Percentiles rank a stretch among this genome's conserved stretches.
These are phyloP conservation scores for Polia nebulosa DNA, from an alignment of 2,888 invertebrate species.

Conservation along the genomic window DNA sequence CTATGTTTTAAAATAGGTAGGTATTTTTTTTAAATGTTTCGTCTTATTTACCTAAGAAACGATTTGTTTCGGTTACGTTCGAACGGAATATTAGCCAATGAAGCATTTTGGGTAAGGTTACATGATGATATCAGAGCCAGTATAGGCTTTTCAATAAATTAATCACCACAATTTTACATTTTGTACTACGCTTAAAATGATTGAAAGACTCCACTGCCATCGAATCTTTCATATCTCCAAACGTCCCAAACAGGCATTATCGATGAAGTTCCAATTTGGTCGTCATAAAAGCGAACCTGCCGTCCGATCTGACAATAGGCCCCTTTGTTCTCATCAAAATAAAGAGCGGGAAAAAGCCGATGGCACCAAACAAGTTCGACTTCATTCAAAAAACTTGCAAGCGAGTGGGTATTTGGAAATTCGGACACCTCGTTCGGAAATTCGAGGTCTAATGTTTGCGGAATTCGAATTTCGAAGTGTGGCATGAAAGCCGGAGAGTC, in stretches of 20 bases:
- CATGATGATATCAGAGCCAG: too few relatives aligned
- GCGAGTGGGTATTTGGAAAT: conserved; percentile 52
- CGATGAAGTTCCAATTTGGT: conserved; percentile 46
- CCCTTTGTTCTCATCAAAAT: conserved; percentile 55
- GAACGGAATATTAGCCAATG: too few relatives aligned
- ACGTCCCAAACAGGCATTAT: conserved; percentile 30
- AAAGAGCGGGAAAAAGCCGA: conserved; percentile 47
- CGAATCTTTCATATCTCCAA: conserved; percentile 28
- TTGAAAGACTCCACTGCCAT: conserved; percentile 5
- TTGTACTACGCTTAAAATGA: neutral
- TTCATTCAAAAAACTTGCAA: conserved; percentile 41
- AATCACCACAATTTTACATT: neutral
- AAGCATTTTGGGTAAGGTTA: too few relatives aligned
- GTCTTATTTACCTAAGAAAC: too few relatives aligned
- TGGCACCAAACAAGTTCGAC: conserved; percentile 39
- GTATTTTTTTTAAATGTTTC: too few relatives aligned
- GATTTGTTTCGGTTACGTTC: too few relatives aligned
- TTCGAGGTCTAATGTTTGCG: conserved; percentile 53
- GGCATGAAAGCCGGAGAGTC: conserved; percentile 25
- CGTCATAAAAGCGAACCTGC: conserved; percentile 42
- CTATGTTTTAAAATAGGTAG: too few relatives aligned
- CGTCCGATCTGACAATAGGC: conserved; percentile 35
- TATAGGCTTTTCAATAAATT: too few relatives aligned
- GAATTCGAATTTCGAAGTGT: conserved; percentile 40
- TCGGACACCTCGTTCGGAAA: conserved; percentile 45